Percentiles rank a stretch among this genome's conserved stretches.
Conservation (phyloP, 2,888 invertebrate genomes). For the Aleiodes leptofemur region DNA sequence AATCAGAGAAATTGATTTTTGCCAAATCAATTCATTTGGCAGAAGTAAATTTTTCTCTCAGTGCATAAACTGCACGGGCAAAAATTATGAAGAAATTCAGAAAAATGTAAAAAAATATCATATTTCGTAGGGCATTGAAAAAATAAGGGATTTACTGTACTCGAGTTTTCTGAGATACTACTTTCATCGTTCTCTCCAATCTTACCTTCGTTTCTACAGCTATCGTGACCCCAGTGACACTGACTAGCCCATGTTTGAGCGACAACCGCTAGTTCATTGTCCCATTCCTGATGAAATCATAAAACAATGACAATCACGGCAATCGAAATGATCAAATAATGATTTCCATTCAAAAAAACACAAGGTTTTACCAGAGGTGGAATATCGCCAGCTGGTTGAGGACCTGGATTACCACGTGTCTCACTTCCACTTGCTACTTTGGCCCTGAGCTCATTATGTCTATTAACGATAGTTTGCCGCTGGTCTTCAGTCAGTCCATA, state of each 20-base stretch:
- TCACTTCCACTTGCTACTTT: conserved; percentile 57
- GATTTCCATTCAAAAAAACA: neutral
- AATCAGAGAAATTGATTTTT: too few species aligned
- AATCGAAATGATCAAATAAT: neutral
- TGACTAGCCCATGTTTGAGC: conserved; percentile 74
- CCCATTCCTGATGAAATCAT: conserved; percentile 50
- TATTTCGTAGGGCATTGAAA: too few species aligned
- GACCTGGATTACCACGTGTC: conserved; percentile 55
- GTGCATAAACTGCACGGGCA: too few species aligned
- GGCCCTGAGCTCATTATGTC: conserved; percentile 55
- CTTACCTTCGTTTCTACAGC: conserved; percentile 66
- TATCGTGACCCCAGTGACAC: conserved; percentile 71
- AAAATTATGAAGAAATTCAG: too few species aligned
- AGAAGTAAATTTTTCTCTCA: too few species aligned
- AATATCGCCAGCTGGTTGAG: conserved; percentile 56
- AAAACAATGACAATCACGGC: conserved; percentile 17
- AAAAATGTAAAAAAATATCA: too few species aligned
- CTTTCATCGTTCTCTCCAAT: neutral
- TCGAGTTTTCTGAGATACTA: neutral
- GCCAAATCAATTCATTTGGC: too few species aligned
- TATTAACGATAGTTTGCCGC: conserved; percentile 36
- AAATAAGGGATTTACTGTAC: too few species aligned
- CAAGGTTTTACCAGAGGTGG: conserved; percentile 43
- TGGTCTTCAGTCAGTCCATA: conserved; percentile 36
- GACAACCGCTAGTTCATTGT: conserved; percentile 67